Evolutionary conservation across 2,113 vertebrate genomes (phyloP), one percentile per base, ranked within the genome.

Genomic region (Bostrychus sinensis): DNA sequence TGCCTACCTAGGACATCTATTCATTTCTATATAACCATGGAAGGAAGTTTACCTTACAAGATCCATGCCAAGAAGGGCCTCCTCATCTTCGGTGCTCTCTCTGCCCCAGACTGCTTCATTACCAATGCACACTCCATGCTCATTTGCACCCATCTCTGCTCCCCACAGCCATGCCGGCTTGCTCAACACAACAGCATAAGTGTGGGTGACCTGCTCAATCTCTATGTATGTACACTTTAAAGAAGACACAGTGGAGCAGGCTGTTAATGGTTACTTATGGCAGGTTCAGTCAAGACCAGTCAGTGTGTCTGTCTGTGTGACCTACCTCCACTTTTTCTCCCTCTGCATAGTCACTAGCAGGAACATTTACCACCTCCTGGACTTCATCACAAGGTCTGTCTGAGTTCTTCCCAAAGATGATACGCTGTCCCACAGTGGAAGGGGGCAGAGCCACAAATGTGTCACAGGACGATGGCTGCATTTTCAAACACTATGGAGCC

Each of bases 131-230:
- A 99, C 93, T 70, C 96, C 95, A 76, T 95, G 92, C 56, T 99
- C 95, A 79, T 98, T 99, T 45, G 96, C 95, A 1, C 97, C 97
- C 96, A 98, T 99, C 89, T 99, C 97, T 16, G 97, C 96, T 0
- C 97, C 96, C 96, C 96, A 98, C 22, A 99, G 85, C 97, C 97
- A 99, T 0, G 96, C 89, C 25, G 97, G 96, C n/a, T 88, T 94
- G 88, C 97, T 99, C 82, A 99, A 87, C 14, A 98, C 92, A 67
- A 98, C 92, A 25, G 94, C 94, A 58, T 93, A 80, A 0, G 96
- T 98, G 69, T 92, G 78, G 19, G 74, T 68, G 3, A 58, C 94
- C 78, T 99, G 95, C 25, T 94, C 96, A 1, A 98, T 86, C 71
- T 89, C 64, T 71, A 98, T 90, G 63, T 98, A 99, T 1, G 96